A percentile compares a stretch with the other conserved stretches of the same genome.
These are phyloP conservation scores for Sinocyclocheilus maitianheensis DNA, from an alignment of 2,113 vertebrate genomes.

Conservation along the genomic window DNA sequence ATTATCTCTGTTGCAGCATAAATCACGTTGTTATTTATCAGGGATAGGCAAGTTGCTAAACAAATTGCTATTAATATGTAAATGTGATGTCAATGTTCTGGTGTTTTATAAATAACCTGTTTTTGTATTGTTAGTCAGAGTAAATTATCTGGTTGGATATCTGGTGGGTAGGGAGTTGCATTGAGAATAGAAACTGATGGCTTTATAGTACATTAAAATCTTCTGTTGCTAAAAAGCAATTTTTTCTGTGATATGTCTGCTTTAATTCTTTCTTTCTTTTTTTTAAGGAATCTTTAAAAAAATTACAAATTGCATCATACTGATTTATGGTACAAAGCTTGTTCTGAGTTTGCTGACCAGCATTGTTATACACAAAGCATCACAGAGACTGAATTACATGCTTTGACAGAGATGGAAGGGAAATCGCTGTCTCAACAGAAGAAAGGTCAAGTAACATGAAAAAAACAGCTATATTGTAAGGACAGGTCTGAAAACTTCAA, in stretches of 20 bases:
- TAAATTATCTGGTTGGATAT: background rate
- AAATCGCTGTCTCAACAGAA: constrained; percentile 36
- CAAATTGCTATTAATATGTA: background rate
- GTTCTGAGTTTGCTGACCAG: constrained; percentile 28
- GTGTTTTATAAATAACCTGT: background rate
- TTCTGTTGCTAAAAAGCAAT: background rate
- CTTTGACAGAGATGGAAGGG: constrained; percentile 9
- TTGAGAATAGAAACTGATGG: background rate
- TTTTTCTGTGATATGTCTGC: background rate
- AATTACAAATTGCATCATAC: background rate
- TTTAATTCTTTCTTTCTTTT: background rate
- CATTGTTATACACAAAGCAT: constrained; percentile 26
- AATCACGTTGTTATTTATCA: background rate
- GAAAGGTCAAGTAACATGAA: constrained; percentile 19
- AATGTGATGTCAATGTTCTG: background rate
- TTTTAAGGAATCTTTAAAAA: background rate
- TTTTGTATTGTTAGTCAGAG: background rate
- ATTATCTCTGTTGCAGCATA: background rate
- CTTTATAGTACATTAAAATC: background rate
- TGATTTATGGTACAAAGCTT: constrained; percentile 22
- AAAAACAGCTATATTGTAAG: constrained; percentile 14
- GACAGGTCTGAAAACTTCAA: constrained; percentile 30
- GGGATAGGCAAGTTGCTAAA: background rate
- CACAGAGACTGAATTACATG: constrained; percentile 28
- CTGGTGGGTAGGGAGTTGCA: background rate